Conservation (phyloP, 2,797 vertebrate species). For the Karalla daura region DNA sequence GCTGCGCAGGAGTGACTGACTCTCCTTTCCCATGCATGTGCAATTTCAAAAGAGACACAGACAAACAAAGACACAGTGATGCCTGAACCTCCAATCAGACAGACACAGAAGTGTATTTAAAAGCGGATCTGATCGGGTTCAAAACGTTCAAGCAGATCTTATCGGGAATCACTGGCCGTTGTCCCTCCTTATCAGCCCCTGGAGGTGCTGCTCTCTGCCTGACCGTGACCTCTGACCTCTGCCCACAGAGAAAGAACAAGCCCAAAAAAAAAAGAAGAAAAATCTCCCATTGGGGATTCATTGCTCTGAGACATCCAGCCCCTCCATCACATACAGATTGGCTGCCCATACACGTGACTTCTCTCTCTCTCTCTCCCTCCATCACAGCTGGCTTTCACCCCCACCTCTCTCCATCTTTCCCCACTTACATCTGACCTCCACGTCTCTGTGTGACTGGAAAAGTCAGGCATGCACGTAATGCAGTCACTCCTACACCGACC, state of each 20-base stretch:
- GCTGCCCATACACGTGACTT: conserved; percentile 10
- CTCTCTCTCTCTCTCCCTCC: no score
- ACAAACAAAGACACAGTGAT: no score
- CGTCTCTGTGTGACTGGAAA: conserved; percentile 1
- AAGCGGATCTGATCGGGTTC: no score
- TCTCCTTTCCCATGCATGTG: conserved; percentile 6
- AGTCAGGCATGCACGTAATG: conserved; percentile 9
- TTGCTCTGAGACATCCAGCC: conserved; percentile 20
- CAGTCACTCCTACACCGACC: background rate
- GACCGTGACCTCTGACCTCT: conserved; percentile 44
- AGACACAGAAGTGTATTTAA: background rate
- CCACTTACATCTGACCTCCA: conserved; percentile 35
- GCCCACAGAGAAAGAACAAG: background rate
- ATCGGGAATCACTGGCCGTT: conserved; percentile 3
- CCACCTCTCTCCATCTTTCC: conserved; percentile 10
- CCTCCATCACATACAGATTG: conserved; percentile 1
- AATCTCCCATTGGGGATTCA: conserved; percentile 16
- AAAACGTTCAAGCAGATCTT: background rate
- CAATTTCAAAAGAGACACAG: background rate
- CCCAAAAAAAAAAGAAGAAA: conserved; percentile 25
- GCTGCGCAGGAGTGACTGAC: background rate
- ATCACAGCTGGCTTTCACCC: conserved; percentile 5
- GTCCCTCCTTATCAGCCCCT: background rate
- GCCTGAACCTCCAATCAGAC: no score
- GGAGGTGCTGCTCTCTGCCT: conserved; percentile 13